Evolutionary conservation across 1,140 invertebrate genomes (phyloP).

Genomic region (Magallana gigas): DNA sequence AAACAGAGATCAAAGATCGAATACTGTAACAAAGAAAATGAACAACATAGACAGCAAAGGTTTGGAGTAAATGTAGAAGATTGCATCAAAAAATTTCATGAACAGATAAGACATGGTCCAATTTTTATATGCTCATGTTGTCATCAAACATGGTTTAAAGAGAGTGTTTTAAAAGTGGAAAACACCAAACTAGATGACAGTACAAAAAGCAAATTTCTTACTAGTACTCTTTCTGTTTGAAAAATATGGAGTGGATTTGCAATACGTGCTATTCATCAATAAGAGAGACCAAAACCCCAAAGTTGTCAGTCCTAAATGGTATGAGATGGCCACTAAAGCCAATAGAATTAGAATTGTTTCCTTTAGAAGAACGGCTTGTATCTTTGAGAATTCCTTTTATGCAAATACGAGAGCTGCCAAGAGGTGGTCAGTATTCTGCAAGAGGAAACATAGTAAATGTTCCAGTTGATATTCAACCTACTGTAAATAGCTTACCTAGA

Average conservation of each 20-base stretch:
- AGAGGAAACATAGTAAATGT: slow-evolving; percentile 46
- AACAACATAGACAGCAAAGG: slow-evolving; percentile 1
- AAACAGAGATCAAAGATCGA: background rate
- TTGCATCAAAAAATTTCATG: slow-evolving; percentile 41
- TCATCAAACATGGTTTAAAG: slow-evolving; percentile 41
- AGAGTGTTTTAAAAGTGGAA: background rate
- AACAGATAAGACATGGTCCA: slow-evolving; percentile 27
- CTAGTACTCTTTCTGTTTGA: slow-evolving; percentile 25
- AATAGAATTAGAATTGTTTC: slow-evolving; percentile 25
- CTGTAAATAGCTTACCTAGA: slow-evolving; percentile 52
- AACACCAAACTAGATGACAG: background rate
- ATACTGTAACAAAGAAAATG: slow-evolving; percentile 4
- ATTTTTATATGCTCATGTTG: slow-evolving; percentile 45
- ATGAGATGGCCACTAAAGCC: slow-evolving; percentile 40
- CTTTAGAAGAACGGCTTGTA: slow-evolving; percentile 45
- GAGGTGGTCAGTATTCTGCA: slow-evolving; percentile 23
- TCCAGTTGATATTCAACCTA: slow-evolving; percentile 44
- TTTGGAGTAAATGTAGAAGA: slow-evolving; percentile 2
- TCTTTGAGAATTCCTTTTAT: slow-evolving; percentile 45
- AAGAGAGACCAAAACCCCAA: slow-evolving; percentile 36
- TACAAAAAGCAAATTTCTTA: background rate
- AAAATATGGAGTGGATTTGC: slow-evolving; percentile 45
- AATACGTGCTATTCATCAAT: slow-evolving; percentile 15
- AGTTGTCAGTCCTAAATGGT: slow-evolving; percentile 30
- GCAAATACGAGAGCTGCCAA: slow-evolving; percentile 37